A percentile compares a stretch with the other conserved stretches of the same genome.
These are phyloP conservation scores for Dryomyza anilis DNA, from an alignment of 2,888 invertebrate genomes.

Conservation along the genomic window DNA sequence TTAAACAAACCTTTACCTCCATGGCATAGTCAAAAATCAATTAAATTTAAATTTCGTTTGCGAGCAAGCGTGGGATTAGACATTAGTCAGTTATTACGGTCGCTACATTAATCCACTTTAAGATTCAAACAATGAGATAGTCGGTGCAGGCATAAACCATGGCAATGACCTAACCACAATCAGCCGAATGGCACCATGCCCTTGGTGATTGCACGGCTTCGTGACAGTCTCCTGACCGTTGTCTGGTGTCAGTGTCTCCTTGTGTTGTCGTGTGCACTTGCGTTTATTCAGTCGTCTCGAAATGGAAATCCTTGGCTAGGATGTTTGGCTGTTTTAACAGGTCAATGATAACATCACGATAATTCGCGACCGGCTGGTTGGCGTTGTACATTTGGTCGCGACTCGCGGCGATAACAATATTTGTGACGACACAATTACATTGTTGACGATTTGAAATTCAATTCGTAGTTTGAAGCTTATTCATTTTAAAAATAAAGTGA, in stretches of 20 bases:
- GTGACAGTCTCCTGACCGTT: not conserved
- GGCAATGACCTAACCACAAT: not conserved
- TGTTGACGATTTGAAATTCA: not conserved
- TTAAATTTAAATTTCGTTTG: no score
- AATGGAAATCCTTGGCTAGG: no score
- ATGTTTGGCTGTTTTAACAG: no score
- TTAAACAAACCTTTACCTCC: not conserved
- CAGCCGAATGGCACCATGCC: no score
- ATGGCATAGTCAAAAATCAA: no score
- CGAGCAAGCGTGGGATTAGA: not conserved
- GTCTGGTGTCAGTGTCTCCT: not conserved
- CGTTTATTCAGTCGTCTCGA: not conserved
- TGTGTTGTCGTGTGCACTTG: not conserved
- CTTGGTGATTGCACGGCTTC: not conserved
- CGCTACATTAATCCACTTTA: not conserved
- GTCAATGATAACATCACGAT: not conserved
- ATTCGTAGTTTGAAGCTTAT: not conserved
- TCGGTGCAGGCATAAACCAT: not conserved
- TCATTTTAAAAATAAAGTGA: not conserved
- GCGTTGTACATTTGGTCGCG: not conserved
- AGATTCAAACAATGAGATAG: not conserved
- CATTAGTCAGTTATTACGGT: not conserved
- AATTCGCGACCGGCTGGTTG: not conserved
- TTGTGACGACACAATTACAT: not conserved
- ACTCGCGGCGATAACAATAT: not conserved